Evolutionary conservation across 2,113 vertebrate species (phyloP).

Genomic region (Tonatia bakeri): DNA sequence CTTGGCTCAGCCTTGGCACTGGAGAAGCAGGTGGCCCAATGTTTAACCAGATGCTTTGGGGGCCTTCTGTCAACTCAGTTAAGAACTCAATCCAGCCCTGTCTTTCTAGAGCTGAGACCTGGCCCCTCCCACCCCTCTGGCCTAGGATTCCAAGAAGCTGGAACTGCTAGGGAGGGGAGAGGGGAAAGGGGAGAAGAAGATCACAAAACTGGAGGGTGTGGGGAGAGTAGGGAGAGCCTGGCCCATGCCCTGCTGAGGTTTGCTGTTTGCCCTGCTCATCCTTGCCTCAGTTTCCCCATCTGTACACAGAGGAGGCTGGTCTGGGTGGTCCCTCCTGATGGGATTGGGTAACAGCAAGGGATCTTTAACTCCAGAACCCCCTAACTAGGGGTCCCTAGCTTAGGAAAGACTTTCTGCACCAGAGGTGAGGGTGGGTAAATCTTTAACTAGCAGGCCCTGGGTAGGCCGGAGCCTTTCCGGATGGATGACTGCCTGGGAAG

Average conservation of each 20-base stretch:
- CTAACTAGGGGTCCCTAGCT: background rate
- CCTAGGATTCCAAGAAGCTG: background rate
- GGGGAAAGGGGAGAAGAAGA: background rate
- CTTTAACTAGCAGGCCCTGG: slow-evolving; percentile 63
- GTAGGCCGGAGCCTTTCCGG: slow-evolving; percentile 48
- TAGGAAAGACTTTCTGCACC: background rate
- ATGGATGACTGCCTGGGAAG: slow-evolving; percentile 44
- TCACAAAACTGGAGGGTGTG: background rate
- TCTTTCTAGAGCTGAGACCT: background rate
- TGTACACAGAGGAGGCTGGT: background rate
- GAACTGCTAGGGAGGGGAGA: background rate
- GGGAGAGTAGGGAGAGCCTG: background rate
- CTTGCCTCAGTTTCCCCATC: background rate
- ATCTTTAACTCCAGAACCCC: background rate
- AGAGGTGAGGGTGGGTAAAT: slow-evolving; percentile 59
- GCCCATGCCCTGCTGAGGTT: background rate
- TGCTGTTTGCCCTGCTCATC: background rate
- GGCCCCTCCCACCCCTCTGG: background rate
- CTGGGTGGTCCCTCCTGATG: background rate
- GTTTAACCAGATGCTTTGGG: slow-evolving; percentile 30
- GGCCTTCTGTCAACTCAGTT: background rate
- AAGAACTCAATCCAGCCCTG: background rate
- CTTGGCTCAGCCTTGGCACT: background rate
- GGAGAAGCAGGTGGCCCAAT: background rate
- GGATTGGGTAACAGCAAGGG: background rate